A percentile compares a stretch with the other conserved stretches of the same genome.
These are phyloP conservation scores for Zeugodacus cucurbitae DNA, from an alignment of 1,140 invertebrate genomes.

Conservation along the genomic window DNA sequence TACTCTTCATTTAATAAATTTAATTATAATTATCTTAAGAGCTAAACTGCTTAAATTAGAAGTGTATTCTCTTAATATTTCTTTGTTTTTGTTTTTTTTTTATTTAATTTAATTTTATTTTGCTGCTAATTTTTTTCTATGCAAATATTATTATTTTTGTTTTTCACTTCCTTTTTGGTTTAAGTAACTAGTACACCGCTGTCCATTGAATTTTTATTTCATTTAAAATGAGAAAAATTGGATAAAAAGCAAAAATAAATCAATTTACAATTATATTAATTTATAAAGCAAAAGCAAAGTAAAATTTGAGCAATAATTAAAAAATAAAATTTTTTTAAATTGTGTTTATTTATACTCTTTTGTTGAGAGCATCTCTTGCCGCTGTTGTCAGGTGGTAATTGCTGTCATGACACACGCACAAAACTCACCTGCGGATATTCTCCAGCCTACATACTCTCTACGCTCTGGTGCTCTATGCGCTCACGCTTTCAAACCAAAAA, in stretches of 20 bases:
- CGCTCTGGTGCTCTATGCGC: too few relatives aligned
- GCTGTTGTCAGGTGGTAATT: not conserved
- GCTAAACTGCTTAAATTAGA: slow-evolving; percentile 38
- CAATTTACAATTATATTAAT: not conserved
- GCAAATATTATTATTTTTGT: not conserved
- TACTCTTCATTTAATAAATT: slow-evolving; percentile 20
- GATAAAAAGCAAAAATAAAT: not conserved
- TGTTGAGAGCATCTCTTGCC: not conserved
- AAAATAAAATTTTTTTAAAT: not conserved
- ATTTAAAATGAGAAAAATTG: not conserved
- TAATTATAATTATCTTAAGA: slow-evolving; percentile 33
- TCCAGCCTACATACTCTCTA: not conserved
- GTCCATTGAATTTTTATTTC: not conserved
- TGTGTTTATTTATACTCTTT: not conserved
- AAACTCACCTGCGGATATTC: not conserved
- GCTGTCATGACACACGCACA: not conserved
- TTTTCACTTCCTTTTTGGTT: not conserved
- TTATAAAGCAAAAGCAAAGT: not conserved
- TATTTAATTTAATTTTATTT: not conserved
- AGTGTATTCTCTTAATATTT: slow-evolving; percentile 24
- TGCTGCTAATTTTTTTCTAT: slow-evolving; percentile 29
- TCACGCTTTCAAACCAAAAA: too few relatives aligned
- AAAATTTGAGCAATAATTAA: not conserved
- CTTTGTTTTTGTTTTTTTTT: not conserved
- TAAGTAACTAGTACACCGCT: slow-evolving; percentile 29